Conservation (phyloP, 2,113 vertebrate genomes). For the Mobula hypostoma region DNA sequence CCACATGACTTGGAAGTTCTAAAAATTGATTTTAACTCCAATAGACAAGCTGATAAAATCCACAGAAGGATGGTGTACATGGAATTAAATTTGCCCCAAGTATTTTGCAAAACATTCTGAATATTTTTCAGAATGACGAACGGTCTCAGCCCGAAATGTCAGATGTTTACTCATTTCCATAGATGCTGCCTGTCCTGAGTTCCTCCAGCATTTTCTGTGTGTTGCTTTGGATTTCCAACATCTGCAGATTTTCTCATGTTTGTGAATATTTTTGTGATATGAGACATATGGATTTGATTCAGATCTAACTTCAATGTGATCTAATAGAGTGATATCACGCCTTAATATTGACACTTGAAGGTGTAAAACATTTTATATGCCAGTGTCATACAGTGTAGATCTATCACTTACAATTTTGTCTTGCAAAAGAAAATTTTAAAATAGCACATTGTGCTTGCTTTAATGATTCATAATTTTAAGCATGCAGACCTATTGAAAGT, state of each 20-base stretch:
- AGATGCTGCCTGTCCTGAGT: too few species aligned
- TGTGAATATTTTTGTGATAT: not conserved
- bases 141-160: too few species aligned
- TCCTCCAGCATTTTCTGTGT: too few species aligned
- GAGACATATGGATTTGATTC: not conserved
- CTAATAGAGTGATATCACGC: not conserved
- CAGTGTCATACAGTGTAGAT: not conserved
- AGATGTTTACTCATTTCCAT: too few species aligned
- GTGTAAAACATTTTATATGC: not conserved
- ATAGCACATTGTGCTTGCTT: not conserved
- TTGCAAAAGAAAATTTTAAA: not conserved
- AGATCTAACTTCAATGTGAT: not conserved
- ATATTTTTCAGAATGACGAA: not conserved
- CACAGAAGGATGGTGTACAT: not conserved
- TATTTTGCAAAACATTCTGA: not conserved
- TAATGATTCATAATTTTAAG: not conserved
- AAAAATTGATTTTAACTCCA: slow-evolving; percentile 1
- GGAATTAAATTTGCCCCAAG: not conserved
- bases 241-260: too few species aligned
- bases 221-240: too few species aligned
- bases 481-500: not conserved
- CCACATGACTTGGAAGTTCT: not conserved
- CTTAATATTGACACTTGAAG: not conserved
- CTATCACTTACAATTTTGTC: not conserved
- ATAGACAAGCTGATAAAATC: not conserved